Conservation (phyloP, 2,888 invertebrate genomes). For the Eugnorisma glareosa region DNA sequence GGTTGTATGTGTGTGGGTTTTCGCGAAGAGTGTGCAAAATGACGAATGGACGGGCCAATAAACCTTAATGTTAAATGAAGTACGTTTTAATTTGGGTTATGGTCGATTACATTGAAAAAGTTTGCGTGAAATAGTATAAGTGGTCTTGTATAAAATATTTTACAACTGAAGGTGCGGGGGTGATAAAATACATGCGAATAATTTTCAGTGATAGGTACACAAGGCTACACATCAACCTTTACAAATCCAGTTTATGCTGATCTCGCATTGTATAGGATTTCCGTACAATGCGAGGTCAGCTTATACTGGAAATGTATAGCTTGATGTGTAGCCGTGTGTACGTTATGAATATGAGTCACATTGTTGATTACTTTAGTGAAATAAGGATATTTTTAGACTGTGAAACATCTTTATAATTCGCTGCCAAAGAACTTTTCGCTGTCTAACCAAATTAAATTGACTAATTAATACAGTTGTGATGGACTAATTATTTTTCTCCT, state of each 20-base stretch:
- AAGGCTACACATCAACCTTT: too few relatives aligned
- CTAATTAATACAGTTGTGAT: not conserved
- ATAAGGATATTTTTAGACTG: not conserved
- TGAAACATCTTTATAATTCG: not conserved
- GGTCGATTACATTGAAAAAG: slow-evolving; percentile 53
- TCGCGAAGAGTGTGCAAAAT: slow-evolving; percentile 45
- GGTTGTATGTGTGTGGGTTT: slow-evolving; percentile 41
- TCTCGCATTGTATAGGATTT: too few relatives aligned
- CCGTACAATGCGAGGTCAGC: too few relatives aligned
- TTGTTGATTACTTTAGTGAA: not conserved
- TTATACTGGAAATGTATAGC: too few relatives aligned
- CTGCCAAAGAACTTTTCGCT: too few relatives aligned
- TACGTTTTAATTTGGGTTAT: slow-evolving; percentile 62
- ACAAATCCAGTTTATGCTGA: too few relatives aligned
- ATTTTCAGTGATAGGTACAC: slow-evolving; percentile 14
- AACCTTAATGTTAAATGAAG: slow-evolving; percentile 57
- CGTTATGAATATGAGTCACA: slow-evolving; percentile 14
- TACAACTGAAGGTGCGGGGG: slow-evolving; percentile 30
- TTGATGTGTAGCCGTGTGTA: too few relatives aligned
- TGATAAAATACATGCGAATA: not conserved
- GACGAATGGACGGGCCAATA: slow-evolving; percentile 49
- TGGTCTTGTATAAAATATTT: slow-evolving; percentile 32
- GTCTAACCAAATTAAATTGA: not conserved
- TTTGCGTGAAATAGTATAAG: slow-evolving; percentile 43
- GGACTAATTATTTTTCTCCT: too few relatives aligned